Conservation (phyloP, 2,888 invertebrate species). For the Agrilus cyanescens region DNA sequence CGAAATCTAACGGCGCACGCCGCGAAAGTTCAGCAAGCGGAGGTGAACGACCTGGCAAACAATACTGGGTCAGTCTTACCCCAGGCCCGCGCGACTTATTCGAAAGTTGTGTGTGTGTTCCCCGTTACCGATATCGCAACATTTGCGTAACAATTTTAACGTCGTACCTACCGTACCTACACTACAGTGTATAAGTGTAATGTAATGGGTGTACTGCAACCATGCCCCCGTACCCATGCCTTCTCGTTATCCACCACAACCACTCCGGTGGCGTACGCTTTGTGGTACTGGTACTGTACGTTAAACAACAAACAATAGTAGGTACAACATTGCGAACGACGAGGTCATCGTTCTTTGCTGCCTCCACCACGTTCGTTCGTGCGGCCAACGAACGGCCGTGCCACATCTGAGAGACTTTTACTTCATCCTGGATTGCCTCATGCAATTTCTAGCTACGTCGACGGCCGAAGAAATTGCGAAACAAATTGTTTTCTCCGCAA, state of each 20-base stretch:
- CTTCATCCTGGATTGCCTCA: conserved; percentile 22
- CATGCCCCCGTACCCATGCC: too few relatives aligned
- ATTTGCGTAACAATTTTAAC: conserved; percentile 25
- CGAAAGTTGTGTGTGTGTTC: conserved; percentile 26
- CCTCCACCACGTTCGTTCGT: conserved; percentile 5
- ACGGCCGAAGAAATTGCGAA: conserved; percentile 19
- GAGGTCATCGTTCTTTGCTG: conserved; percentile 4
- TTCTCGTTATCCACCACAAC: too few relatives aligned
- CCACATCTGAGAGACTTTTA: conserved; percentile 23
- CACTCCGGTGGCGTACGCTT: too few relatives aligned
- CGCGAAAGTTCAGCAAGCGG: conserved; percentile 33
- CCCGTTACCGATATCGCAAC: conserved; percentile 20
- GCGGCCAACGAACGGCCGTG: conserved; percentile 19
- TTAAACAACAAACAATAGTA: too few relatives aligned
- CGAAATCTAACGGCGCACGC: conserved; percentile 27
- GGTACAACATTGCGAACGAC: neutral
- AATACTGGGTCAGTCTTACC: conserved; percentile 28
- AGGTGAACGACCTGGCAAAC: conserved; percentile 22
- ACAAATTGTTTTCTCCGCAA: conserved; percentile 16
- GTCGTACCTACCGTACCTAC: conserved; percentile 10
- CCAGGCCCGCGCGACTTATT: conserved; percentile 22
- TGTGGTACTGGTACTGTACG: too few relatives aligned
- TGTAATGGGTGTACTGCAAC: too few relatives aligned
- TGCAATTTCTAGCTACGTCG: conserved; percentile 12
- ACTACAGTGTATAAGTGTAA: conserved; percentile 9